Percentiles rank a stretch among this genome's conserved stretches.
These are phyloP conservation scores for Odocoileus virginianus DNA, from an alignment of 2,113 vertebrate genomes.

Conservation along the genomic window DNA sequence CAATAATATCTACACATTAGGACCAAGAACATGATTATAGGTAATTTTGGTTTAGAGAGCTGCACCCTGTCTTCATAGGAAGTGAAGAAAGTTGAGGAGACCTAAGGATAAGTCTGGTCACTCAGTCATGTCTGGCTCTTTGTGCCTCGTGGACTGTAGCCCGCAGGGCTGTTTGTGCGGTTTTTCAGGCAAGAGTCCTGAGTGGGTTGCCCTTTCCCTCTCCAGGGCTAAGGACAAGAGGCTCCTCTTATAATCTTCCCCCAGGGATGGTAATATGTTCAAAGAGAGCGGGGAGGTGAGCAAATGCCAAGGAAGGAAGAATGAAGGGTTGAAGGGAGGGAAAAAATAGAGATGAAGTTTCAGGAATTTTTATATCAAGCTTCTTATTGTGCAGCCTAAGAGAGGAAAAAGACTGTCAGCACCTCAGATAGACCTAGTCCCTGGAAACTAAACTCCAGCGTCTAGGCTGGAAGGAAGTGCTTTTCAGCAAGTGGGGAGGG, in stretches of 20 bases:
- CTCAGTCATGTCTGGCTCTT: background rate
- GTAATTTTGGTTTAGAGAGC: accelerated
- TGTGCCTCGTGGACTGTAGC: background rate
- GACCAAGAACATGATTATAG: background rate
- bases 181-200: background rate
- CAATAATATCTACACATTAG: accelerated
- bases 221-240: background rate
- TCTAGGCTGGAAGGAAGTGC: background rate
- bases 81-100: background rate
- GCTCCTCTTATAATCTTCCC: background rate
- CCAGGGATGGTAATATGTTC: background rate
- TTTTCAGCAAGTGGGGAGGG: background rate
- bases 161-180: background rate
- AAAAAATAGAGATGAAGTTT: background rate
- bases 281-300: background rate
- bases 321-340: background rate
- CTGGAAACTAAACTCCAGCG: background rate
- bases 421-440: background rate
- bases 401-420: background rate
- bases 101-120: background rate
- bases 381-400: background rate
- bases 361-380: background rate
- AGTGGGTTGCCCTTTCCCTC: background rate
- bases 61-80: background rate
- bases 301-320: background rate